Evolutionary conservation across 2,888 invertebrate genomes (phyloP), one percentile per base, ranked within the genome.

Genomic region (Papilio demoleus): DNA sequence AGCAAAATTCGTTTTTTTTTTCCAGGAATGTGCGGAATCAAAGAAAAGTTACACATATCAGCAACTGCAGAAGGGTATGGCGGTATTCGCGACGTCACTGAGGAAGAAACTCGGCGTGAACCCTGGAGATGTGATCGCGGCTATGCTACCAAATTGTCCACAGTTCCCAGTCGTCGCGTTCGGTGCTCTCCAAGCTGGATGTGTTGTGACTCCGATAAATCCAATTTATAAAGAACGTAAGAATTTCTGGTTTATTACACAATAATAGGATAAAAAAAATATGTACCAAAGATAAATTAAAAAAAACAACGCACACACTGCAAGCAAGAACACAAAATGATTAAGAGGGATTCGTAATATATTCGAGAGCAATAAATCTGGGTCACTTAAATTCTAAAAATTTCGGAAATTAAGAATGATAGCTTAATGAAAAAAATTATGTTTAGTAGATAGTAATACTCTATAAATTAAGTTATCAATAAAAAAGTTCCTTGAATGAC

Each of bases 61-160:
- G 6, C 84, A 92, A 78, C 75, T 96, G 1, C 90, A 94, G 65
- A 94, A 93, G 70, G 87, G 93, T 62, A 92, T 94, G 58, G 90
- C 93, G 3, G 94, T 94, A 47, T 94, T 96, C 67, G 94, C 95
- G 0, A 94, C 94, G 0, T 93, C 94, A 2, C 87, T 97, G 17
- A 91, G 95, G 70, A 93, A 93, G 73, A 94, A 94, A 75, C 90
- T 96, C 56, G 95, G 95, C 19, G 79, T 96, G 22, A 90, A 90
- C 53, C 88, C 92, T 14, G 94, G 94, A 0, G 95, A 97, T 77
- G 94, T 95, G 0, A 85, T 97, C 3, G 95, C 95, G 0, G 79
- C 96, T 1, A 93, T 96, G 74, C 76, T 96, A 69, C 96, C 96
- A 0, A 97, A 97, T 81, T 82, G 94, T 64, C 97, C 97, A 0